These are phyloP conservation scores for Synanthedon vespiformis DNA, from an alignment of 2,888 invertebrate species.

Conservation along the genomic window DNA sequence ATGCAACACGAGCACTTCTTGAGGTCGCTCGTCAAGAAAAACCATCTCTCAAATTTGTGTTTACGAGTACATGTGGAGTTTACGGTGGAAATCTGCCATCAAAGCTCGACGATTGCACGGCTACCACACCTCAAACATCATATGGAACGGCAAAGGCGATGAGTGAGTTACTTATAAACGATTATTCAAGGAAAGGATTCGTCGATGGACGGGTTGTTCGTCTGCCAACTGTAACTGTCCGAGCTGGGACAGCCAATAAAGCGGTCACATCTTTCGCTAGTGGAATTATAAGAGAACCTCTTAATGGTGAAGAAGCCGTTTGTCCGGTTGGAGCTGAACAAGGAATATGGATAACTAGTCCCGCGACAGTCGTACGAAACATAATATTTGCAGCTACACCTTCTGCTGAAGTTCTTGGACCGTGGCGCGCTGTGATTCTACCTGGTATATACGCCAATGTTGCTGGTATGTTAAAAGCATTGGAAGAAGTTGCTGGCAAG, in stretches of 20 bases:
- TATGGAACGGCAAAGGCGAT: conserved; percentile 53
- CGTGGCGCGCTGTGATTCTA: conserved; percentile 36
- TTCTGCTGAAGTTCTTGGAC: conserved; percentile 20
- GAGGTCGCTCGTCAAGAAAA: conserved; percentile 32
- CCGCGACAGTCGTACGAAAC: conserved; percentile 33
- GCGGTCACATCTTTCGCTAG: conserved; percentile 59
- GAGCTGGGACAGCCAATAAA: conserved; percentile 43
- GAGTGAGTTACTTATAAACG: conserved; percentile 46
- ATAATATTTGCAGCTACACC: conserved; percentile 34
- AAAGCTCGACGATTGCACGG: conserved; percentile 32
- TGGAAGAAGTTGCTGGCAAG: conserved; percentile 35
- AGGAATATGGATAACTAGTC: conserved; percentile 43
- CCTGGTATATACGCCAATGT: conserved; percentile 44
- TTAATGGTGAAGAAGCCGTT: conserved; percentile 26
- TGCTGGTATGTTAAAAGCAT: conserved; percentile 32
- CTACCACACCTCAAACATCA: conserved; percentile 41
- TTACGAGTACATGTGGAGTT: conserved; percentile 42
- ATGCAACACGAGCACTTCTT: conserved; percentile 42
- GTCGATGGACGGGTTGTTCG: conserved; percentile 42
- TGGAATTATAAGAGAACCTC: conserved; percentile 48
- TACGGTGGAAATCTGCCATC: conserved; percentile 40
- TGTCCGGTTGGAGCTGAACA: conserved; percentile 37
- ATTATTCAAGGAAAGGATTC: conserved; percentile 47
- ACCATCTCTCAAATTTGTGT: conserved; percentile 31
- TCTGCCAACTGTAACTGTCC: conserved; percentile 48